phyloP scores from a whole-genome alignment of 2,888 invertebrate genomes.

The Anagyrus pseudococci region DNA sequence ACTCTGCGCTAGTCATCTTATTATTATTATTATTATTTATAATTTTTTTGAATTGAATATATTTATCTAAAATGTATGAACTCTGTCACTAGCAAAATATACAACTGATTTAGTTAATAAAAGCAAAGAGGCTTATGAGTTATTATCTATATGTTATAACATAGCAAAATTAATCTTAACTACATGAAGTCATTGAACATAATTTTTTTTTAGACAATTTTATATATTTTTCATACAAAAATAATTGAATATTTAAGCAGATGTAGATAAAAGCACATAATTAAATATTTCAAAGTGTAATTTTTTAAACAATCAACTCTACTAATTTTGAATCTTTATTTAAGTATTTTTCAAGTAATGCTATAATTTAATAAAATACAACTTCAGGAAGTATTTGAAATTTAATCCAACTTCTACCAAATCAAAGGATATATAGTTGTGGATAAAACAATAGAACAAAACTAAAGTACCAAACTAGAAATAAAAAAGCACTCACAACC shows the following conservation, averaged over 20 bases:
- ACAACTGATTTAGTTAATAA: slow-evolving; percentile 18
- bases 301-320: too few species aligned
- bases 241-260: too few species aligned
- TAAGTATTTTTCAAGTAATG: background rate
- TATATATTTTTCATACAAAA: too few species aligned
- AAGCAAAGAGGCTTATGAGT: slow-evolving; percentile 12
- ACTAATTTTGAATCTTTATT: background rate
- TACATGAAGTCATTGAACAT: too few species aligned
- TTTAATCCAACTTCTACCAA: slow-evolving; percentile 3
- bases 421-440: slow-evolving; percentile 5
- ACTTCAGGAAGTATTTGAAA: background rate
- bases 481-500: slow-evolving; percentile 22
- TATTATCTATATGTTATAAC: too few species aligned
- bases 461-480: slow-evolving; percentile 7
- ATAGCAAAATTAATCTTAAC: too few species aligned
- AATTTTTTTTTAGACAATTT: too few species aligned
- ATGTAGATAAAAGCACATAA: too few species aligned
- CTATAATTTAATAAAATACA: background rate
- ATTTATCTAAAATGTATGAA: slow-evolving; percentile 17
- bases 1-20: slow-evolving; percentile 34
- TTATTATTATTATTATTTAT: slow-evolving; percentile 15
- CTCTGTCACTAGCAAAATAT: slow-evolving; percentile 33
- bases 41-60: slow-evolving; percentile 11
- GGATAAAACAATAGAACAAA: slow-evolving; percentile 1
- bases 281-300: too few species aligned